Percentiles rank a stretch among this genome's conserved stretches.
Evolutionary conservation across 2,113 vertebrate genomes (phyloP).

Genomic region (Harpagus bidentatus): DNA sequence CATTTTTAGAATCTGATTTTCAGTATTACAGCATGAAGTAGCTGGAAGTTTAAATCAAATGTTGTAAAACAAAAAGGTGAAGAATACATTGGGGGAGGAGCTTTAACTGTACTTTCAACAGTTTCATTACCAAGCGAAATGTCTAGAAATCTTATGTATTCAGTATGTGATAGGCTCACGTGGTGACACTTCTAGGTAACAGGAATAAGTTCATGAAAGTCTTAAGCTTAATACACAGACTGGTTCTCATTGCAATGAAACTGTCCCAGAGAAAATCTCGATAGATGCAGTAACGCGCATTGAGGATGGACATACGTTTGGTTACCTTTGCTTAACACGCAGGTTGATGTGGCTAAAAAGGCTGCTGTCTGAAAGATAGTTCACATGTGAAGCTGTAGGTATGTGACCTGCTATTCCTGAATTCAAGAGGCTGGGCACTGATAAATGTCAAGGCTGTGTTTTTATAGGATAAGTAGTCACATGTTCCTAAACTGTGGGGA

Average conservation of each 20-base stretch:
- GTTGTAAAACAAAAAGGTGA: neutral
- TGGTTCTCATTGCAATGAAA: neutral
- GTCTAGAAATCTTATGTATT: neutral
- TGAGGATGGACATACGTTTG: neutral
- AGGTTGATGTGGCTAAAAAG: neutral
- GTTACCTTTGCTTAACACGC: neutral
- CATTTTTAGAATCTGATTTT: neutral
- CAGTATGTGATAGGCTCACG: neutral
- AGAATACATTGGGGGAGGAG: neutral
- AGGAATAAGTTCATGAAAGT: neutral
- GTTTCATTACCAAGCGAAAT: neutral
- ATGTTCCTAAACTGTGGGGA: neutral
- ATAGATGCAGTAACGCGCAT: neutral
- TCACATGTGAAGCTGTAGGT: neutral
- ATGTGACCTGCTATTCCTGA: neutral
- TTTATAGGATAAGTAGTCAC: neutral
- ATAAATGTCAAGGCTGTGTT: neutral
- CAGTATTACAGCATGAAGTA: neutral
- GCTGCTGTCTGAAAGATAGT: neutral
- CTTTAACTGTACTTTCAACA: neutral
- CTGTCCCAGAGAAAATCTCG: neutral
- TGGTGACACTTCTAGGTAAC: neutral
- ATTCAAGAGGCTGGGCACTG: neutral
- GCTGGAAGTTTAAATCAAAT: neutral
- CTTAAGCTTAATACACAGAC: neutral